A percentile compares a stretch with the other conserved stretches of the same genome.
phyloP scores from a whole-genome alignment of 2,797 vertebrate genomes.

The Myiothlypis chrysogaster region DNA sequence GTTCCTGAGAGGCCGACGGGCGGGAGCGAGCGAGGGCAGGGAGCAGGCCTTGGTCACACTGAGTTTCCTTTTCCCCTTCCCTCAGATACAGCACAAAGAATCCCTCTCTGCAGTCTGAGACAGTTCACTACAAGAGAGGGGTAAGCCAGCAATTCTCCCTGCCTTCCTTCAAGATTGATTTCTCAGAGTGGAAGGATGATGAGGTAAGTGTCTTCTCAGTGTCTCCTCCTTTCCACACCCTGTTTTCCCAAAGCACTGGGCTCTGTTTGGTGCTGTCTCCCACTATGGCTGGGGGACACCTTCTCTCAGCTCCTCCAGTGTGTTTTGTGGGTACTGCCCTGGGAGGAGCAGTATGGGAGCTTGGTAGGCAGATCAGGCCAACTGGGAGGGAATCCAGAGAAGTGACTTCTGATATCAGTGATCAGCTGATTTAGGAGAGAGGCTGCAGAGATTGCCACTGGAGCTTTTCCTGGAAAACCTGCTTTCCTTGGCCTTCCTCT shows the following conservation, averaged over 20 bases:
- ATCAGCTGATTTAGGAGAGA: background rate
- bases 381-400: background rate
- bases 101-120: slow-evolving; percentile 88
- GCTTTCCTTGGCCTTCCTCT: background rate
- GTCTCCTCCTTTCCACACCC: background rate
- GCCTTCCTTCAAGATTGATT: slow-evolving; percentile 96
- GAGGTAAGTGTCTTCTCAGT: slow-evolving; percentile 79
- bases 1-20: background rate
- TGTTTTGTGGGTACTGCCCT: background rate
- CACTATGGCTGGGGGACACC: background rate
- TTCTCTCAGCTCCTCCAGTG: background rate
- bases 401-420: background rate
- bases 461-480: background rate
- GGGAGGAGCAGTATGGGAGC: background rate
- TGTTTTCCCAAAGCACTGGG: background rate
- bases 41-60: background rate
- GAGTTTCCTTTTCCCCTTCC: background rate
- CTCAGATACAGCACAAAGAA: slow-evolving; percentile 92
- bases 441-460: background rate
- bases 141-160: slow-evolving; percentile 98
- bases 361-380: background rate
- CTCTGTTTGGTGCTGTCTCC: background rate
- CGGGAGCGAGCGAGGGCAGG: background rate
- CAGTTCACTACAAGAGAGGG: slow-evolving; percentile 93
- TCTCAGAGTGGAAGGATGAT: slow-evolving; percentile 96